A percentile compares a stretch with the other conserved stretches of the same genome.
Evolutionary conservation across 1,140 invertebrate species (phyloP).

Genomic region (Calycopis cecrops): DNA sequence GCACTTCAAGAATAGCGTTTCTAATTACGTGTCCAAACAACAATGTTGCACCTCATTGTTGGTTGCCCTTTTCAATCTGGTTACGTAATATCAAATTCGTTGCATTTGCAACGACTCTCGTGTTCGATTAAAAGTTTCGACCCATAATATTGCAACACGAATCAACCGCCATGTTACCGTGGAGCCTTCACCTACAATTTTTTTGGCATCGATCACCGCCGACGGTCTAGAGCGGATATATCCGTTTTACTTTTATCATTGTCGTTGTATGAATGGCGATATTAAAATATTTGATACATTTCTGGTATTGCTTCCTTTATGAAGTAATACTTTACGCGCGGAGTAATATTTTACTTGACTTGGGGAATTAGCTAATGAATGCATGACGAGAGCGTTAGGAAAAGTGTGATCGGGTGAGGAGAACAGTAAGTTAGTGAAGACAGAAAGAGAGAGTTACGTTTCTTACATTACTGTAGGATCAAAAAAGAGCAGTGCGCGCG

Average conservation of each 20-base stretch:
- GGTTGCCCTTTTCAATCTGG: conserved; percentile 8
- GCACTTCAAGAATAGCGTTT: background rate
- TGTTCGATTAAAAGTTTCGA: conserved; percentile 14
- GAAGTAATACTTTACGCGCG: too few relatives aligned
- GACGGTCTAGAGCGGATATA: conserved; percentile 10
- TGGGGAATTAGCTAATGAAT: too few relatives aligned
- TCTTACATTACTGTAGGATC: too few relatives aligned
- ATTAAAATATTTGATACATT: too few relatives aligned
- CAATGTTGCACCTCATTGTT: conserved; percentile 8
- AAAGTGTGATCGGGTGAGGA: too few relatives aligned
- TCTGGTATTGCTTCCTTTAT: too few relatives aligned
- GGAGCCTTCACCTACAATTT: conserved; percentile 18
- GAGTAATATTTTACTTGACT: too few relatives aligned
- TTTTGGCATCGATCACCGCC: conserved; percentile 17
- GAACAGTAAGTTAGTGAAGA: too few relatives aligned
- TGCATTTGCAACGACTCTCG: conserved; percentile 8
- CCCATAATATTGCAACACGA: conserved; percentile 13
- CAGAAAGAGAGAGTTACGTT: too few relatives aligned
- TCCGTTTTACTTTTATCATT: conserved; percentile 6
- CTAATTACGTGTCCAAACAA: conserved; percentile 2
- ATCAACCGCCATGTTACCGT: conserved; percentile 6
- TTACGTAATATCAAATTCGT: conserved; percentile 10
- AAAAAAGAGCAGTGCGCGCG: too few relatives aligned
- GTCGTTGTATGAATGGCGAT: background rate
- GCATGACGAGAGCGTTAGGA: too few relatives aligned